Evolutionary conservation across 2,113 vertebrate genomes (phyloP).

Genomic region (Etheostoma spectabile): DNA sequence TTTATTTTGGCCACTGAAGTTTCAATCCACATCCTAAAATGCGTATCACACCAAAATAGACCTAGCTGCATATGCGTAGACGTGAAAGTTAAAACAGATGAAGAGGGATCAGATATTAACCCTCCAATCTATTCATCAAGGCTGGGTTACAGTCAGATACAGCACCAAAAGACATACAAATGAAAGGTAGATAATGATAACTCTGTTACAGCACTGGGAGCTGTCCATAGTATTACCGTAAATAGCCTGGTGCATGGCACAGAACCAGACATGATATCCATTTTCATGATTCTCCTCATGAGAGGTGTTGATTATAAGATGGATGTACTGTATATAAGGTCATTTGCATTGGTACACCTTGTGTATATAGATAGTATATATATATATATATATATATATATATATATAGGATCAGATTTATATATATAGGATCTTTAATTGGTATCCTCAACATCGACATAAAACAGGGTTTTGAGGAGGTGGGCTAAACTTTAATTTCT

Average conservation of each 20-base stretch:
- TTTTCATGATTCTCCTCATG: not conserved
- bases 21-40: slow-evolving; percentile 7
- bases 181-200: slow-evolving; percentile 30
- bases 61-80: not conserved
- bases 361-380: not conserved
- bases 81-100: slow-evolving; percentile 9
- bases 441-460: too few species aligned
- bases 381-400: not conserved
- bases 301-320: slow-evolving; percentile 15
- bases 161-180: not conserved
- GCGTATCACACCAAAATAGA: slow-evolving; percentile 2
- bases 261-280: not conserved
- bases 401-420: too few species aligned
- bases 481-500: slow-evolving; percentile 3
- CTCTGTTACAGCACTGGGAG: not conserved
- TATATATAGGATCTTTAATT: too few species aligned
- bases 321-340: not conserved
- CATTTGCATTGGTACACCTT: not conserved
- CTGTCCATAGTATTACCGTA: not conserved
- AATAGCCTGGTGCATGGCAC: not conserved
- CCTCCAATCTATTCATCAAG: slow-evolving; percentile 6
- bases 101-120: slow-evolving; percentile 14
- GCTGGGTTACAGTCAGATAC: slow-evolving; percentile 8
- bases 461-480: not conserved
- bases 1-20: slow-evolving; percentile 6